Conservation (phyloP, 2,797 vertebrate species). For the Girardinus metallicus region DNA sequence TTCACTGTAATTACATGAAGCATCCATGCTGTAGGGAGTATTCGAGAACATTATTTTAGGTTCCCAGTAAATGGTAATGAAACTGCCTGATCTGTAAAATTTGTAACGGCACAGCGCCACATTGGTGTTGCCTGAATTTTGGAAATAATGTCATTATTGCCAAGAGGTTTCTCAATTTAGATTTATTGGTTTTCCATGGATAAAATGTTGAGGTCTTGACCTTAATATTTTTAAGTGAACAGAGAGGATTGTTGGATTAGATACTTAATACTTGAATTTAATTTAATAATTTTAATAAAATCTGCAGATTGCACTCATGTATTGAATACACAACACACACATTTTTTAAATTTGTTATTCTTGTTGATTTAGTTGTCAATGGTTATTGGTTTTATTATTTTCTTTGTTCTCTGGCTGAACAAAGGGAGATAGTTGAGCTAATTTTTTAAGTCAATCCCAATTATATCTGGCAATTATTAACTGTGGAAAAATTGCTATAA, state of each 20-base stretch:
- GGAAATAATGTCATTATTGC: neutral
- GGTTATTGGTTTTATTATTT: no score
- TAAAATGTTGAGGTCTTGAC: neutral
- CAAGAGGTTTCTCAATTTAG: neutral
- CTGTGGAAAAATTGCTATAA: no score
- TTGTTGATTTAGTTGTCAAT: neutral
- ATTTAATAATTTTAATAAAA: neutral
- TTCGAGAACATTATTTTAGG: conserved; percentile 3
- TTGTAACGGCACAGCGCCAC: neutral
- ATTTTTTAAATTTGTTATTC: neutral
- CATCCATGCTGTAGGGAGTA: neutral
- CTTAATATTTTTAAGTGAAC: neutral
- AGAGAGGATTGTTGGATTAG: neutral
- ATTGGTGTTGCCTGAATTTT: neutral
- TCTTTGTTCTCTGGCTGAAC: no score
- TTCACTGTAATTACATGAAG: neutral
- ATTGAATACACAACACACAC: neutral
- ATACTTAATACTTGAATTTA: neutral
- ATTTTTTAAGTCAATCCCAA: no score
- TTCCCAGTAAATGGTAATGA: neutral
- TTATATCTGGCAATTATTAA: no score
- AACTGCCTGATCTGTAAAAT: neutral
- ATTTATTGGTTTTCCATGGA: neutral
- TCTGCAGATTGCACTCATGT: neutral
- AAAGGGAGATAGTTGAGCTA: no score